These are phyloP conservation scores for Allophyes oxyacanthae DNA, from an alignment of 2,888 invertebrate genomes.

Conservation along the genomic window DNA sequence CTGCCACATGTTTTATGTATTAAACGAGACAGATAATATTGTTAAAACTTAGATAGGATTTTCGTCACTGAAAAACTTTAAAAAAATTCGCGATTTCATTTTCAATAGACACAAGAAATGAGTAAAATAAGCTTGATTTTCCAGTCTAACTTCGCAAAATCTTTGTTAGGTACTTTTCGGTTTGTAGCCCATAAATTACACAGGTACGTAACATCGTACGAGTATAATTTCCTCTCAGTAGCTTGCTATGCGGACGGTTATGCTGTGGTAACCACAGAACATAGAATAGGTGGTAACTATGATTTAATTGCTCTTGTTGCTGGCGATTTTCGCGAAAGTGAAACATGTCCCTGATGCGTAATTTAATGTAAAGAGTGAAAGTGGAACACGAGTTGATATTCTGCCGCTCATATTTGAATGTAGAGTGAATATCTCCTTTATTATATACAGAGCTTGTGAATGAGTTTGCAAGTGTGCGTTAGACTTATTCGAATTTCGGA, in stretches of 20 bases:
- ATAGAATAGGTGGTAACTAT: too few relatives aligned
- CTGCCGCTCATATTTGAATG: background rate
- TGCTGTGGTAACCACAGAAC: too few relatives aligned
- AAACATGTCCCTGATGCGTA: constrained; percentile 48
- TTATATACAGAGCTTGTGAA: background rate
- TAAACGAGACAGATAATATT: constrained; percentile 30
- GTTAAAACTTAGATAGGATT: constrained; percentile 19
- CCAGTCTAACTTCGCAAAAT: background rate
- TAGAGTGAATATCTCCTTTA: background rate
- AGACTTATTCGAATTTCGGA: too few relatives aligned
- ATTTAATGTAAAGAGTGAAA: constrained; percentile 41
- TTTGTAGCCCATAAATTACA: background rate
- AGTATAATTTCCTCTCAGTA: constrained; percentile 4
- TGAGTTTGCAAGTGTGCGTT: too few relatives aligned
- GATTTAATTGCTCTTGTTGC: constrained; percentile 22
- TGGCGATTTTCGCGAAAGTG: constrained; percentile 59
- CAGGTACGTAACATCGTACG: constrained; percentile 1
- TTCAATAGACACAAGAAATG: constrained; percentile 1
- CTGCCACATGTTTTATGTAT: constrained; percentile 22
- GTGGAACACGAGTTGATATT: constrained; percentile 25
- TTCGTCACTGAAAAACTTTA: constrained; percentile 3
- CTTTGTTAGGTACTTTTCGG: background rate
- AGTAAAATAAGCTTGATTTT: constrained; percentile 5
- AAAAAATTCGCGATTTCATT: constrained; percentile 3
- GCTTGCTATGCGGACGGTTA: background rate